These are phyloP conservation scores for Clunio marinus DNA, from an alignment of 2,888 invertebrate species.

Conservation along the genomic window DNA sequence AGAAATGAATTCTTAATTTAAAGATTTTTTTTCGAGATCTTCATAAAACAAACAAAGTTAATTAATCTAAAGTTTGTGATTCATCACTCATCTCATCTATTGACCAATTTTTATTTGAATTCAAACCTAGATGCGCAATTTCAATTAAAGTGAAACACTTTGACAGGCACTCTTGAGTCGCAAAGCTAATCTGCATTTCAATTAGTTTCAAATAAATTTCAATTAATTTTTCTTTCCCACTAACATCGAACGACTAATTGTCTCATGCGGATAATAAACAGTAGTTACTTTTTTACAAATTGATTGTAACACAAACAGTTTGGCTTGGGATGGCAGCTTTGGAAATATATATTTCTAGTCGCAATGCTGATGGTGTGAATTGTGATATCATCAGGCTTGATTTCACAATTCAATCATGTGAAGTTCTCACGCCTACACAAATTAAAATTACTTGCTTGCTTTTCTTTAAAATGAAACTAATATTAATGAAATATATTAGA, in stretches of 20 bases:
- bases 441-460: background rate
- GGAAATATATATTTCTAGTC: slow-evolving; percentile 6
- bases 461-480: background rate
- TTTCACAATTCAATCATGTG: background rate
- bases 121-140: slow-evolving; percentile 11
- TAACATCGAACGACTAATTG: too few species aligned
- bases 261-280: background rate
- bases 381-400: background rate
- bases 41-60: too few species aligned
- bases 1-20: too few species aligned
- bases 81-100: too few species aligned
- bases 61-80: too few species aligned
- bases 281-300: slow-evolving; percentile 20
- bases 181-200: slow-evolving; percentile 29
- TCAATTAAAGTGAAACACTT: slow-evolving; percentile 3
- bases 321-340: background rate
- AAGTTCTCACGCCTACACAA: slow-evolving; percentile 21
- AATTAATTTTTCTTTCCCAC: slow-evolving; percentile 7
- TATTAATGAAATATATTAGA: too few species aligned
- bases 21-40: too few species aligned
- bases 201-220: slow-evolving; percentile 36
- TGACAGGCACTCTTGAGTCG: slow-evolving; percentile 9
- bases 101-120: too few species aligned
- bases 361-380: too few species aligned
- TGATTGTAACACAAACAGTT: slow-evolving; percentile 4